Evolutionary conservation across 2,888 invertebrate species (phyloP).

Genomic region (Villa cingulata): DNA sequence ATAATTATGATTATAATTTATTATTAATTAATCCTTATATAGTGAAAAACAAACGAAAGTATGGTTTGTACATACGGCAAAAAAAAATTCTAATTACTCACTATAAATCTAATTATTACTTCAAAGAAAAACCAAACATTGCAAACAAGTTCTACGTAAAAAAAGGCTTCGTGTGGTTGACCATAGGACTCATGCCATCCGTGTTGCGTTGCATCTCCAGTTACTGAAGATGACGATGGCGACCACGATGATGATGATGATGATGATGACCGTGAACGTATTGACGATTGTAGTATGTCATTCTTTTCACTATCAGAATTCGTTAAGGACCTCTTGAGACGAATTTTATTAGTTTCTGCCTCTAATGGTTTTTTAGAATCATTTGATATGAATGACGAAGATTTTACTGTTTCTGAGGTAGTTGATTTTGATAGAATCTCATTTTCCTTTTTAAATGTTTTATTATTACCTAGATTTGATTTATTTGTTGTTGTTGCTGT

Average conservation of each 20-base stretch:
- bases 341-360: background rate
- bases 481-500: background rate
- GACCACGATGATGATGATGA: background rate
- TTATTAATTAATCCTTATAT: too few species aligned
- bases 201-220: constrained; percentile 17
- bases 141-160: constrained; percentile 84
- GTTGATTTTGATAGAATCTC: background rate
- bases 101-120: constrained; percentile 71
- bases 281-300: background rate
- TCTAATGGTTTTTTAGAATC: background rate
- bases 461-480: background rate
- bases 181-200: constrained; percentile 42
- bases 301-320: background rate
- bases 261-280: too few species aligned
- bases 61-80: too few species aligned
- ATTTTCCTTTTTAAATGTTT: too few species aligned
- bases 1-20: too few species aligned
- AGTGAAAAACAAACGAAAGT: too few species aligned
- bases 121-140: constrained; percentile 96
- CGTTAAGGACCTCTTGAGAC: background rate
- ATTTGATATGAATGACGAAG: background rate
- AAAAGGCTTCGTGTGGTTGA: constrained; percentile 62
- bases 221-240: background rate
- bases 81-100: too few species aligned
- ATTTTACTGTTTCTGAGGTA: background rate